These are phyloP conservation scores for Polietes domitor DNA, from an alignment of 2,888 invertebrate genomes.

Conservation along the genomic window DNA sequence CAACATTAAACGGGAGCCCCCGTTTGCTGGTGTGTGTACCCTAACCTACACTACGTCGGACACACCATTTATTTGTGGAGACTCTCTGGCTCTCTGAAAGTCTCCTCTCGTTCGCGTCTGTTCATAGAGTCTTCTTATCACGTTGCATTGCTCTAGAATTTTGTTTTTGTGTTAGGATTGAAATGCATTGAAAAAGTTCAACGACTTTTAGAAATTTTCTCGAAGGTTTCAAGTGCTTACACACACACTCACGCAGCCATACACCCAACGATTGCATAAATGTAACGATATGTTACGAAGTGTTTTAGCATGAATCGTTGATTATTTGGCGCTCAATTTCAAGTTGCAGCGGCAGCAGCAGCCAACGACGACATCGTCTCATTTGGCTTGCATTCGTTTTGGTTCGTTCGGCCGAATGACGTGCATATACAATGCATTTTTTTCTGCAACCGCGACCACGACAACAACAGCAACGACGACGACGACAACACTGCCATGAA, in stretches of 20 bases:
- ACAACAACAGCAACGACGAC: conserved; percentile 32
- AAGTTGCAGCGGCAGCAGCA: background rate
- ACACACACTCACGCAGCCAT: conserved; percentile 23
- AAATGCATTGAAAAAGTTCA: conserved; percentile 72
- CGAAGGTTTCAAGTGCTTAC: conserved; percentile 77
- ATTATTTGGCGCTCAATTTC: conserved; percentile 59
- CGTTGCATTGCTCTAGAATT: conserved; percentile 67
- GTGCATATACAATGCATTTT: conserved; percentile 61
- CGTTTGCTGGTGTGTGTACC: too few relatives aligned
- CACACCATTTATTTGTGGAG: background rate
- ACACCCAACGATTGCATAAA: conserved; percentile 56
- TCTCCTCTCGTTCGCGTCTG: background rate
- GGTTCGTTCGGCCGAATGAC: conserved; percentile 39
- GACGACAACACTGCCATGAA: conserved; percentile 41
- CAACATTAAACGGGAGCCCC: too few relatives aligned
- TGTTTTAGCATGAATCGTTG: conserved; percentile 9
- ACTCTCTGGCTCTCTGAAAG: background rate
- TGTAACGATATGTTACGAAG: background rate
- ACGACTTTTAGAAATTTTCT: conserved; percentile 78
- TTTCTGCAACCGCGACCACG: conserved; percentile 32
- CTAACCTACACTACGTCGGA: conserved; percentile 55
- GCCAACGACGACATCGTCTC: too few relatives aligned
- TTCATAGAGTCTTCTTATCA: conserved; percentile 49
- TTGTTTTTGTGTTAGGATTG: conserved; percentile 37
- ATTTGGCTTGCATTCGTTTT: conserved; percentile 19